Conservation (phyloP, 2,888 invertebrate species). For the Platycheirus rosarum region DNA sequence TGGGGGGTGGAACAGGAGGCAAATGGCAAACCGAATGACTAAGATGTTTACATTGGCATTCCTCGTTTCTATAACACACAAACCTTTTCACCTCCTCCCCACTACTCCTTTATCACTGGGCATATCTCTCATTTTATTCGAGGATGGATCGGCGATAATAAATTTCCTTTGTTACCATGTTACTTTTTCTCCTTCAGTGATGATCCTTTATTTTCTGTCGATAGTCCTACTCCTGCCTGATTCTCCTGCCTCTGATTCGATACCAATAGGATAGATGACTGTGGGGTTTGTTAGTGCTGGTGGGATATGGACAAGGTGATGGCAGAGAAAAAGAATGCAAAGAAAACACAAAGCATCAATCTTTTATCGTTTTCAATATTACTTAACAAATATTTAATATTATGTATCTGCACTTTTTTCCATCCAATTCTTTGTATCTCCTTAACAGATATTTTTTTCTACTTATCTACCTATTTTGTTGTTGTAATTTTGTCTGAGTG, state of each 20-base stretch:
- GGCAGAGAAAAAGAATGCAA: conserved; percentile 36
- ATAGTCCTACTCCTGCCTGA: conserved; percentile 3
- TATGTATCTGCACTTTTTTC: conserved; percentile 63
- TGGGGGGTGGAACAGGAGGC: not conserved
- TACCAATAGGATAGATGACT: conserved; percentile 9
- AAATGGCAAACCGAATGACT: conserved; percentile 65
- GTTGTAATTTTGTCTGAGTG: conserved; percentile 5
- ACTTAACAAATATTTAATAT: conserved; percentile 74
- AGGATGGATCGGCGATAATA: conserved; percentile 71
- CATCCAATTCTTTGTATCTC: conserved; percentile 8
- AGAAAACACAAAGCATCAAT: conserved; percentile 69
- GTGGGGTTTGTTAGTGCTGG: conserved; percentile 10
- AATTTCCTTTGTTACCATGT: conserved; percentile 69
- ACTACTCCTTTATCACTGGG: conserved; percentile 1
- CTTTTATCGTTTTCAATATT: conserved; percentile 74
- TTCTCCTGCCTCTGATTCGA: not conserved
- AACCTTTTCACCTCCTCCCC: not conserved
- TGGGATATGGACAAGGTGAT: conserved; percentile 12
- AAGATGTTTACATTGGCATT: conserved; percentile 72
- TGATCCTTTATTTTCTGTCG: conserved; percentile 52
- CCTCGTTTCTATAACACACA: conserved; percentile 49
- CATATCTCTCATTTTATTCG: conserved; percentile 52
- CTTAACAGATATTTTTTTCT: not conserved
- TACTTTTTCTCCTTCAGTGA: conserved; percentile 40
- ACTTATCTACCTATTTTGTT: not conserved